These are phyloP conservation scores for Spatulosminthurus flaviceps DNA, from an alignment of 2,888 invertebrate species.

Conservation along the genomic window DNA sequence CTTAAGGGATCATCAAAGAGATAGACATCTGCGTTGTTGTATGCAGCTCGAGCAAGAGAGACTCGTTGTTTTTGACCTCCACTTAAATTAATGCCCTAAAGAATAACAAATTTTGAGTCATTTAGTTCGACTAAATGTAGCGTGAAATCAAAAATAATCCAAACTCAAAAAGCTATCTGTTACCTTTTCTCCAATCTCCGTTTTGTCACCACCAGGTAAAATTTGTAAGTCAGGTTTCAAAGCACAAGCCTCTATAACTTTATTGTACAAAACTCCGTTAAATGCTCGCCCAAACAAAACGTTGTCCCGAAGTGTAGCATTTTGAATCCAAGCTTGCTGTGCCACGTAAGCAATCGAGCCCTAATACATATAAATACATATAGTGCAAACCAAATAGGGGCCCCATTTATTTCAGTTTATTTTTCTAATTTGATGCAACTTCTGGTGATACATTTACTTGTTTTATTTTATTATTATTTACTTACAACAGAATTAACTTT, in stretches of 20 bases:
- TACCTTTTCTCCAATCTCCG: slow-evolving; percentile 97
- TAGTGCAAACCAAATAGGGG: too few relatives aligned
- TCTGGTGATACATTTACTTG: too few relatives aligned
- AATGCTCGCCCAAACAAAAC: slow-evolving; percentile 87
- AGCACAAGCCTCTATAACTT: slow-evolving; percentile 89
- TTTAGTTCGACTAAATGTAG: too few relatives aligned
- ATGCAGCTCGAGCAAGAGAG: slow-evolving; percentile 73
- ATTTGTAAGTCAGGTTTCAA: slow-evolving; percentile 90
- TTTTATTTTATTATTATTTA: too few relatives aligned
- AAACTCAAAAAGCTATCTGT: slow-evolving; percentile 48
- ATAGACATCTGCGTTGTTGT: slow-evolving; percentile 68
- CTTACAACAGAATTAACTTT: slow-evolving; percentile 22
- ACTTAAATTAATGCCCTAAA: slow-evolving; percentile 79
- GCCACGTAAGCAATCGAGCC: slow-evolving; percentile 83
- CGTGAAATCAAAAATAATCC: not conserved
- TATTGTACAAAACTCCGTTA: slow-evolving; percentile 77
- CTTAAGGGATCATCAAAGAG: slow-evolving; percentile 71
- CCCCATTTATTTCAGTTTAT: too few relatives aligned
- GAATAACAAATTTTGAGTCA: not conserved
- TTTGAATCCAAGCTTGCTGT: slow-evolving; percentile 98
- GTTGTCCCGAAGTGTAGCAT: slow-evolving; percentile 91
- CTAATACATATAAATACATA: slow-evolving; percentile 29
- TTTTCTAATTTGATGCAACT: too few relatives aligned
- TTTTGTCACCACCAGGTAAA: slow-evolving; percentile 93
- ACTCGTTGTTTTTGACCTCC: slow-evolving; percentile 79